Base-by-base conservation (phyloP, 1,140 invertebrate genomes). In the Bombus sibiricus region DNA sequence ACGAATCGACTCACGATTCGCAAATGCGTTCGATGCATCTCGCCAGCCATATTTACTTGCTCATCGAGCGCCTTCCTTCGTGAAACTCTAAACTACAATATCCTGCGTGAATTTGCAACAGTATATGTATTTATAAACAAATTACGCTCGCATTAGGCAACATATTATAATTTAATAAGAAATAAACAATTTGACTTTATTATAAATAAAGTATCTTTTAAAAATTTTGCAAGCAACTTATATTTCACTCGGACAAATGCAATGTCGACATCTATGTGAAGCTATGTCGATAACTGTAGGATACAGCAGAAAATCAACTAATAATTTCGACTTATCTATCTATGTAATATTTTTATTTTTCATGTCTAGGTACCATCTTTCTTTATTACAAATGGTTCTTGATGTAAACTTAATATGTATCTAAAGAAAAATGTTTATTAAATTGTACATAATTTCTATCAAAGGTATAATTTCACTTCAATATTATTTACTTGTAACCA, bases 21-120 rank as follows among this genome's bases (percentile, higher is more conserved):
- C 79, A 88, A 85, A 83, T 77, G 68, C 75, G 39, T 47, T 74
- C 64, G 53, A 57, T 69, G 66, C 68, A 47, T 72, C 75, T 77
- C 32, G 18, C 18, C 73, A 34, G 47, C 64, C 69, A 89, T 85
- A 72, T 68, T 75, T 68, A 43, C 18, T 25, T 59, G 39, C 25
- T n/a, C 28, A 15, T 39, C 5, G 1, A 41, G 64, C 74, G 78
- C 57, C 82, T 47, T 71, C 81, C 72, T 37, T 37, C 28, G 32
- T 32, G 9, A n/a, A 41, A 47, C 15, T 2, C 8, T 1, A 9
- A 82, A 43, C 18, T 72, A 37, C 18, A 13, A 79, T 5, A 18
- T 62, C 2, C 4, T 15, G 28, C 39, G 3, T n/a, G 37, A 64
- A 32, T 64, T 34, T 64, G 18, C 2, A 78, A 75, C 0, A 8